Base-by-base conservation (phyloP, 1,140 invertebrate species). In the Leucophenga varia region DNA sequence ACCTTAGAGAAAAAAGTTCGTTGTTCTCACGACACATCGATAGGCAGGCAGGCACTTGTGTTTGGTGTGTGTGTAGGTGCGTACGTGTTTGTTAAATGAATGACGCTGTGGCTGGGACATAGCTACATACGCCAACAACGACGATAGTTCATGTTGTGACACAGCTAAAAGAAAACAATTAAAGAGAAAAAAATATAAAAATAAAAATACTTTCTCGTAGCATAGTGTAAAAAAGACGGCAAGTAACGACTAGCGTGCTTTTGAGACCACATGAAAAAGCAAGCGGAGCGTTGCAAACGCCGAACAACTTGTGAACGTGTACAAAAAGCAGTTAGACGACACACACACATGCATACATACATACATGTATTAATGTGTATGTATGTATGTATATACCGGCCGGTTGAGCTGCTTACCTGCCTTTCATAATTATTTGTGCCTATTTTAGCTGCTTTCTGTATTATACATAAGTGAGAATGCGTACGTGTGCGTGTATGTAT, bases 281-380 rank as follows among this genome's bases (percentile, higher is more conserved):
- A 40, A 57, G 55, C 47, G 30, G 44, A 64, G 47, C 51, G 55
- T 58, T 63, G 52, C 49, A 54, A 61, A 61, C 37, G 44, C 46
- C 61, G 48, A 54, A 52, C 54, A 64, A 54, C 47, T 63, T 67
- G 61, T 68, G 56, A 65, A 65, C 59, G 63, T 65, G 53, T 67
- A 67, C 59, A 67, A n/a, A 61, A 57, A 65, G 59, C 45, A 59
- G 59, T 59, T 65, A 56, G 50, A 67, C 63, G 41, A 42, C 53
- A 54, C 48, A 60, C 54, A 47, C n/a, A n/a, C n/a, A n/a, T n/a
- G n/a, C n/a, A n/a, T 38, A 50, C 12, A 47, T 28, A 28, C 30
- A 47, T 32, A 40, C 19, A 34, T 22, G 28, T 13, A 38, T 30
- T n/a, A n/a, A 50, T 41, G 41, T 60, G 39, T 46, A 20, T 56